Evolutionary conservation across 2,888 invertebrate genomes (phyloP), one percentile per base, ranked within the genome.

Genomic region (Choristoneura rosaceana): DNA sequence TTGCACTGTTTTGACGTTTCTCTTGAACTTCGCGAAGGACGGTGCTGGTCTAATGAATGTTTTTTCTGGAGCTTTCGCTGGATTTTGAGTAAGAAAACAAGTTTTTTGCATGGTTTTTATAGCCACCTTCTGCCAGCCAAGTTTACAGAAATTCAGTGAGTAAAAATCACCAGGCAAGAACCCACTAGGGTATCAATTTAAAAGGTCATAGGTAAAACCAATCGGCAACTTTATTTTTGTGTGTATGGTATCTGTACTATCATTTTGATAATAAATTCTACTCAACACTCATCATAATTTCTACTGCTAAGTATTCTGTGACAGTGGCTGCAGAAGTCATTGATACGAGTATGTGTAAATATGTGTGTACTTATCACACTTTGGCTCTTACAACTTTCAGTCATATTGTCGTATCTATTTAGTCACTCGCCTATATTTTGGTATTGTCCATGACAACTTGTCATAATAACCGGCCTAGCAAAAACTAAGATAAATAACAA

Each of bases 401-500:
- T 62, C 47, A 17, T 65, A 50, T 52, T 33, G 10, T 15, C 25
- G 34, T 34, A 33, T 55, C 43, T 2, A 47, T 52, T 17, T 52
- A 52, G 15, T 15, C 25, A 15, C 41, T 10, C 3, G 55, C 25
- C 25, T 17, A 55, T 25, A 25, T 55, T 25, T 25, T 55, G 55
- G 25, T 25, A 67, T 58, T 58, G 65, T 61, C 61, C 62, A 63
- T 67, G 67, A 55, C 62, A 67, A 62, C 58, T 61, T 33, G 58
- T 15, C n/a, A 67, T 71, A 62, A 71, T 71, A 67, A 71, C 71
- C 61, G 47, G 67, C 45, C n/a, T 25, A 34, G 62, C 71, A 71
- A 71, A 71, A 71, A 71, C 71, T 71, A 62, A 67, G 67, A 71
- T 67, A 71, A 71, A 67, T 71, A 71, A 71, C 67, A 71, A 71